Conservation (phyloP, 1,140 invertebrate genomes). For the Caenorhabditis latens region DNA sequence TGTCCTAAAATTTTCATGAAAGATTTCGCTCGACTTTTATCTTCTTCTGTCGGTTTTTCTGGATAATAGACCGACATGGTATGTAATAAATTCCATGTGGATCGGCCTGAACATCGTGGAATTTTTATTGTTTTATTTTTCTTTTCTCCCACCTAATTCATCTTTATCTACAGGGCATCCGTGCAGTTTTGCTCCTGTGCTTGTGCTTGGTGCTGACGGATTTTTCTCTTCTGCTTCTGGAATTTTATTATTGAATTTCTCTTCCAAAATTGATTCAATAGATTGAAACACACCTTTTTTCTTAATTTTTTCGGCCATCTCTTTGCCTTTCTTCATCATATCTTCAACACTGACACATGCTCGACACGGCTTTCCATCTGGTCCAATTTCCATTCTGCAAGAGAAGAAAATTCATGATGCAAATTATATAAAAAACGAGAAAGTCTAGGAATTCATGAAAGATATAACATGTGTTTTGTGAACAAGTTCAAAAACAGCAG, state of each 20-base stretch:
- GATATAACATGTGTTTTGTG: too few species aligned
- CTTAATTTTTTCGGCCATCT: slow-evolving; percentile 66
- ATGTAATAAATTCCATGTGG: slow-evolving; percentile 92
- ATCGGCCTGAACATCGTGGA: slow-evolving; percentile 77
- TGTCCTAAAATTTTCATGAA: slow-evolving; percentile 88
- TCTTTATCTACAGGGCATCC: slow-evolving; percentile 78
- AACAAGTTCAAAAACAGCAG: too few species aligned
- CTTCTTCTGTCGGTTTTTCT: slow-evolving; percentile 83
- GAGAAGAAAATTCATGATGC: neutral
- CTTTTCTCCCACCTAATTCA: slow-evolving; percentile 67
- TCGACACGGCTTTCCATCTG: slow-evolving; percentile 70
- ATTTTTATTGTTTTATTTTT: neutral
- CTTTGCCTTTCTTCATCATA: slow-evolving; percentile 72
- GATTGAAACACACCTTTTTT: slow-evolving; percentile 8
- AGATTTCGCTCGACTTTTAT: slow-evolving; percentile 79
- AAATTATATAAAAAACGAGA: neutral
- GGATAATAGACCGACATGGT: slow-evolving; percentile 97
- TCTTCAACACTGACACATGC: slow-evolving; percentile 75
- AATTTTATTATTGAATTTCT: neutral
- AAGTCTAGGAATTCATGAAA: too few species aligned
- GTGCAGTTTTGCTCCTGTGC: slow-evolving; percentile 22
- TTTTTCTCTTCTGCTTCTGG: neutral
- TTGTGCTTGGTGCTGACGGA: neutral
- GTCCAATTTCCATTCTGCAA: slow-evolving; percentile 34
- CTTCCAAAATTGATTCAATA: too few species aligned